Percentiles rank a stretch among this genome's conserved stretches.
These are phyloP conservation scores for Teleopsis dalmanni DNA, from an alignment of 1,140 invertebrate species.

Conservation along the genomic window DNA sequence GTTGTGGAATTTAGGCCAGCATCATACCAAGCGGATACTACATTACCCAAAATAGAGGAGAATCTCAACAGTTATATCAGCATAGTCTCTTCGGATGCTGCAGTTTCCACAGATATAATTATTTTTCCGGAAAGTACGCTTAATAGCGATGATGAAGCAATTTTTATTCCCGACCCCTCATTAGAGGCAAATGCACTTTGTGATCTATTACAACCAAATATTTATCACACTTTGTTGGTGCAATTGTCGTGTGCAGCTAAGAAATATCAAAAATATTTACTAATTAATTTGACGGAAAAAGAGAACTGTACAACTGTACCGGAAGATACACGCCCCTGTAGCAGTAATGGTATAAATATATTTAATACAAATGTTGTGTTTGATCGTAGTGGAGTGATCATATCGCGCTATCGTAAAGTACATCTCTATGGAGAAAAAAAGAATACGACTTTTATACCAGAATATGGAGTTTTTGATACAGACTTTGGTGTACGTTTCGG, in stretches of 20 bases:
- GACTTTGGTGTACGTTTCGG: constrained; percentile 82
- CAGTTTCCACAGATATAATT: constrained; percentile 58
- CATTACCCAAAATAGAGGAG: too few species aligned
- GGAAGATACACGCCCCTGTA: constrained; percentile 32
- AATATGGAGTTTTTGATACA: constrained; percentile 58
- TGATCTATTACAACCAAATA: constrained; percentile 9
- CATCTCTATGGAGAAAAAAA: constrained; percentile 52
- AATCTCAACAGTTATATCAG: constrained; percentile 26
- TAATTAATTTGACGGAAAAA: constrained; percentile 65
- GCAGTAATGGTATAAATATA: constrained; percentile 44
- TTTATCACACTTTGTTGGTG: constrained; percentile 18
- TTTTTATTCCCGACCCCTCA: constrained; percentile 22
- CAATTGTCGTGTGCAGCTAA: constrained; percentile 29
- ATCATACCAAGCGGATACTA: not conserved
- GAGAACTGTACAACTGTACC: constrained; percentile 46
- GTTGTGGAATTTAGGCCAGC: constrained; percentile 46
- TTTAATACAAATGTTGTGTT: constrained; percentile 70
- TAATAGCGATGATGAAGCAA: constrained; percentile 19
- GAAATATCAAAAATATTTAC: constrained; percentile 48
- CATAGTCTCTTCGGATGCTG: constrained; percentile 24
- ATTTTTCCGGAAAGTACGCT: constrained; percentile 70
- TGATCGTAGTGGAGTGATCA: constrained; percentile 50
- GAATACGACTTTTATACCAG: constrained; percentile 28
- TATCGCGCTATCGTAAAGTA: constrained; percentile 64
- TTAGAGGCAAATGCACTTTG: constrained; percentile 20